These are phyloP conservation scores for Heliconius charithonia DNA, from an alignment of 2,888 invertebrate genomes.

Conservation along the genomic window DNA sequence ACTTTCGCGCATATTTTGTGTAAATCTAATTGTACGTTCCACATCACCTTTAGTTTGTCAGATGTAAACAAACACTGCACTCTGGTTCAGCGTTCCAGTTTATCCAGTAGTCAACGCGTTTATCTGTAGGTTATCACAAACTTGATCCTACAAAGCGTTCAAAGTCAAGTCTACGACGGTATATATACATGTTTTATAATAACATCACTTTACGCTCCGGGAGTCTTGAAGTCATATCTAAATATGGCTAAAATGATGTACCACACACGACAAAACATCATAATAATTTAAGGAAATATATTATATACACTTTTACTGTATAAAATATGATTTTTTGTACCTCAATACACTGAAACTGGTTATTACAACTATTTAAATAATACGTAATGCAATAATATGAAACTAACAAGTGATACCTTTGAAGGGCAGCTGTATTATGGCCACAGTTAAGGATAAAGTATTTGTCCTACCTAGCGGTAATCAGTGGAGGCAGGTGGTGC, in stretches of 20 bases:
- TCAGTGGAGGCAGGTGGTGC: slow-evolving; percentile 53
- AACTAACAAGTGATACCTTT: slow-evolving; percentile 50
- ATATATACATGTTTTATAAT: slow-evolving; percentile 52
- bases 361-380: slow-evolving; percentile 21
- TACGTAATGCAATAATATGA: slow-evolving; percentile 34
- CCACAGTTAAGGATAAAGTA: slow-evolving; percentile 45
- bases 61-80: slow-evolving; percentile 44
- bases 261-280: slow-evolving; percentile 58
- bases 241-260: slow-evolving; percentile 57
- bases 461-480: slow-evolving; percentile 51
- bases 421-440: slow-evolving; percentile 58
- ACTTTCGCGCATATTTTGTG: slow-evolving; percentile 39
- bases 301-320: slow-evolving; percentile 7
- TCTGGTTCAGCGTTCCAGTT: slow-evolving; percentile 39
- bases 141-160: slow-evolving; percentile 50
- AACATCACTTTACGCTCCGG: slow-evolving; percentile 52
- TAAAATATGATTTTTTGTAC: not conserved
- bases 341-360: slow-evolving; percentile 18
- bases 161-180: slow-evolving; percentile 56
- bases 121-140: slow-evolving; percentile 69
- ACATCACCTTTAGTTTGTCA: slow-evolving; percentile 41
- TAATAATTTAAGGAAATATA: slow-evolving; percentile 17
- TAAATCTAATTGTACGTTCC: slow-evolving; percentile 34
- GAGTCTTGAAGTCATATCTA: slow-evolving; percentile 64
- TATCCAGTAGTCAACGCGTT: slow-evolving; percentile 47